Base-by-base conservation (phyloP, 1,140 invertebrate genomes). In the Aphidius ervi region DNA sequence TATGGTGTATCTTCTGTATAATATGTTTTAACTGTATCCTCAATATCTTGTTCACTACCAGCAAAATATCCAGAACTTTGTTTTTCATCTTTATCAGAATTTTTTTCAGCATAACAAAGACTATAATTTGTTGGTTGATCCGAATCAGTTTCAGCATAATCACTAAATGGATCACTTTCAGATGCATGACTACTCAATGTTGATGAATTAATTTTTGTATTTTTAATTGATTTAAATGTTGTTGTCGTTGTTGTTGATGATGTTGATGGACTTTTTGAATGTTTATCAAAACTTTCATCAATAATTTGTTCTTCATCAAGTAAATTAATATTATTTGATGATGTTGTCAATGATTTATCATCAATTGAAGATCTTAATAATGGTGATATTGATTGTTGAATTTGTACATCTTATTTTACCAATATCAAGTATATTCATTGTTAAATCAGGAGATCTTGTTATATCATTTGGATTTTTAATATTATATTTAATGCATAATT, bases 1-100 rank as follows among this genome's bases (percentile, higher is more conserved):
- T 91, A 87, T 0, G 93, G 93, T 0, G 93, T 97, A 9, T 91
- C 94, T 81, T 98, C 95, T 0, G 93, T 96, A 69, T 88, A 95
- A 72, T 95, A 97, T 59, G 93, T 95, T 71, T 92, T 94, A 1
- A 95, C 84, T 1, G 92, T 90, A 73, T 96, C 94, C 63, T 91
- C 89, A 2, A 83, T 67, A 39, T 78, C 70, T 49, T 71, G 65
- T 39, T 76, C 76, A 16, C 61, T 68, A 20, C 50, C 64, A 6
- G 60, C 56, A 6, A 74, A 72, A 45, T 78, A 78, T 6, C 68
- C 67, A 1, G 71, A 68, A 58, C 62, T 70, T 45, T 73, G 73
- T 20, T 80, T 79, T 6, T 76, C 75, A 16, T 74, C 71, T 5
- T 78, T 75, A n/a, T 85, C 84, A 0, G 88, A 83, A 69, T 87